Base-by-base conservation (phyloP, 2,113 vertebrate species). In the Mobula hypostoma region DNA sequence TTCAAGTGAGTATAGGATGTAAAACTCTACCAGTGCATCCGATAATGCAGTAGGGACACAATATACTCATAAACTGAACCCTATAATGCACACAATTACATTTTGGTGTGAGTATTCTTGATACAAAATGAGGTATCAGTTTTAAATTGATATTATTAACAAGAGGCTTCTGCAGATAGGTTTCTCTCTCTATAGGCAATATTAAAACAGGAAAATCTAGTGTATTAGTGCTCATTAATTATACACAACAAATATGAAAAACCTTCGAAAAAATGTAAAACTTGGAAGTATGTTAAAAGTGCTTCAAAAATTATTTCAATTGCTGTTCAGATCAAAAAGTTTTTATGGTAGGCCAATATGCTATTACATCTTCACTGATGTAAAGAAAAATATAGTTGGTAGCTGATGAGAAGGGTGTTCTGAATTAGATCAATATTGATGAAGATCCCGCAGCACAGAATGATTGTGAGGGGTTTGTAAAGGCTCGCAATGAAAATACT, bases 31-130 rank as follows among this genome's bases (percentile, higher is more conserved):
- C 96, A 96, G 97, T 96, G 96, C 96, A 96, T 97, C 97, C 96
- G 96, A 97, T 97, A 98, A 98, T 97, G 95, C 95, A 96, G 96
- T 95, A 96, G 96, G 97, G 95, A 95, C 97, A 96, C 97, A 97
- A 98, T 97, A 97, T 97, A 98, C 97, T 96, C 95, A 96, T 98
- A 98, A 98, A 98, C 97, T 98, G 98, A 98, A 40, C 96, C 96
- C 95, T 94, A 95, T 95, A 97, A 95, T 95, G 96, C 95, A 96
- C 97, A 95, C 97, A 97, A 97, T 95, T 96, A 95, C 96, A 96
- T 96, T 97, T 93, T 40, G 72, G 32, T 74, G 19, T 93, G 91
- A 48, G 91, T 21, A 48, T 92, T 92, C 68, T 40, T 72, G 68
- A 72, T 40, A 74, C 32, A 92, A 92, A 93, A 76, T 93, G 36